Base-by-base conservation (phyloP, 2,113 vertebrate genomes). In the Dissostichus mawsoni region DNA sequence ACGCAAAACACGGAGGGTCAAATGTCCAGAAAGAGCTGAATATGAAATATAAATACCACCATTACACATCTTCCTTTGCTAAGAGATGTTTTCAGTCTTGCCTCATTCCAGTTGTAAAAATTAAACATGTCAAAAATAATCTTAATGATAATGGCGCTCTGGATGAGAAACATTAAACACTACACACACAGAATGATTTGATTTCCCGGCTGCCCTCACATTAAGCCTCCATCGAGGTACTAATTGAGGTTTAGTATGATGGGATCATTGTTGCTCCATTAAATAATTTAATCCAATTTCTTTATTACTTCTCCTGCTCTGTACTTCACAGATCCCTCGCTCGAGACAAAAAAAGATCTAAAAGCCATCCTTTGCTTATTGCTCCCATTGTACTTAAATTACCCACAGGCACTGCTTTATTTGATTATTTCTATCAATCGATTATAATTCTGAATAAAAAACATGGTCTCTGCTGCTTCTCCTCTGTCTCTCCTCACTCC, bases 391-490 rank as follows among this genome's bases (percentile, higher is more conserved):
- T 8, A 3, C 36, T 33, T 3, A 16, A 8, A 51, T 11, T 48
- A 63, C 51, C 61, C 3, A 5, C 44, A 17, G 8, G 11, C 33
- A 52, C 20, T 72, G 44, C 48, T 36, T 5, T 18, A 29, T 59
- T 8, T 69, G 74, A 81, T 82, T 74, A 41, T 79, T 70, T 58
- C 56, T 61, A 33, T 59, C 48, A 82, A 69, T 62, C 12, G 16
- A 71, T 76, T 65, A 55, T 18, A 29, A 68, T 33, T 68, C 67
- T 63, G 63, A 18, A 62, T 75, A 17, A 66, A 73, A 48, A 20
- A 57, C n/a, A 33, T 13, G 23, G 45, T 58, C 14, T 65, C 51
- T 52, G 63, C 25, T 65, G 45, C 81, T 59, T 56, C 51, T 69
- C 76, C 75, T 48, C 47, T 65, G 45, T 83, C 63, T 56, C 51